phyloP scores from a whole-genome alignment of 2,113 vertebrate species.

The Hystrix brachyura region DNA sequence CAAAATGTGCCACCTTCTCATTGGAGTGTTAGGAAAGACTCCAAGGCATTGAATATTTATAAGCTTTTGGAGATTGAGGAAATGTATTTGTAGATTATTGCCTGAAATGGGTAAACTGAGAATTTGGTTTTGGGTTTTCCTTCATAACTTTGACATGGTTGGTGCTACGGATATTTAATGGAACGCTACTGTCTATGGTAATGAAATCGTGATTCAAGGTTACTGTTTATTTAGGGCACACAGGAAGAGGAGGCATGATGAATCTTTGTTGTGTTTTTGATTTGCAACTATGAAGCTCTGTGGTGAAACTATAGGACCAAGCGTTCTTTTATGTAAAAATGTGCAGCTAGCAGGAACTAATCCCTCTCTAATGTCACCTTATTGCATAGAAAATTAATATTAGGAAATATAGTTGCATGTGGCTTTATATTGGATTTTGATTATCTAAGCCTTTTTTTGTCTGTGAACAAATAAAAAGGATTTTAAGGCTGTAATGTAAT shows the following conservation, averaged over 20 bases:
- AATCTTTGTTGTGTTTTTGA: conserved; percentile 23
- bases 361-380: conserved; percentile 64
- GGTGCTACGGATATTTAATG: neutral
- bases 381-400: conserved; percentile 58
- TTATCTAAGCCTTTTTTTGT: conserved; percentile 46
- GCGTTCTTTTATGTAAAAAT: conserved; percentile 57
- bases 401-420: conserved; percentile 42
- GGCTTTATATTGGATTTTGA: conserved; percentile 63
- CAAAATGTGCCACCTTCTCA: conserved; percentile 30
- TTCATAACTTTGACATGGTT: conserved; percentile 44
- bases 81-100: conserved; percentile 6
- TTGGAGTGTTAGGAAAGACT: neutral
- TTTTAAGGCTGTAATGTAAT: conserved; percentile 32
- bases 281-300: neutral
- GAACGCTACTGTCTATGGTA: conserved; percentile 17
- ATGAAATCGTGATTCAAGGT: conserved; percentile 62
- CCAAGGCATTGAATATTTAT: conserved; percentile 7
- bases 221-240: conserved; percentile 7
- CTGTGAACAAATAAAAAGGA: conserved; percentile 65
- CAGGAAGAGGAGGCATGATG: conserved; percentile 42
- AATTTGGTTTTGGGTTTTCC: conserved; percentile 34
- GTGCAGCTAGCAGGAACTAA: conserved; percentile 18
- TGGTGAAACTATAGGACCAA: neutral
- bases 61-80: neutral
- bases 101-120: conserved; percentile 29